phyloP scores from a whole-genome alignment of 2,888 invertebrate species.

The Eristalinus aeneus region DNA sequence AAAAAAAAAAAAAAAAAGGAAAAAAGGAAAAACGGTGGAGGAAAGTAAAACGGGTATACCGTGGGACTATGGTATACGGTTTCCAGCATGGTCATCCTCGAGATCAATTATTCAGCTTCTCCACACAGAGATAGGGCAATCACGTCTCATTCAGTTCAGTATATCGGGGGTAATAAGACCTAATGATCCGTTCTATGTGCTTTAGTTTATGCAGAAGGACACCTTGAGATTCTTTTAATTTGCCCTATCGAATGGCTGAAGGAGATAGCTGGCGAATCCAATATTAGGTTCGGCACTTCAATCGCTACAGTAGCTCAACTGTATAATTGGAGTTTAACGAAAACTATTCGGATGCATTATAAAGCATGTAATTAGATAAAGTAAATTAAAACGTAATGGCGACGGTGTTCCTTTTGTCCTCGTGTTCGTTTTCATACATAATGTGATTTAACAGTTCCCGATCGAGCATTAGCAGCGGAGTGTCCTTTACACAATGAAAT shows the following conservation, averaged over 20 bases:
- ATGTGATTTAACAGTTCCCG: slow-evolving; percentile 20
- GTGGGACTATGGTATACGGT: slow-evolving; percentile 6
- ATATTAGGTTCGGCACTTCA: slow-evolving; percentile 46
- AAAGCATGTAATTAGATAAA: slow-evolving; percentile 57
- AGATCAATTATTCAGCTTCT: slow-evolving; percentile 70
- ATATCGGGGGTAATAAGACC: slow-evolving; percentile 68
- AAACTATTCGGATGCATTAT: slow-evolving; percentile 61
- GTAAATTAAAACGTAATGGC: neutral
- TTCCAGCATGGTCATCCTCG: slow-evolving; percentile 40
- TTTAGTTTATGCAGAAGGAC: slow-evolving; percentile 64
- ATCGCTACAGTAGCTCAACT: slow-evolving; percentile 46
- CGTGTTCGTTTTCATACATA: neutral
- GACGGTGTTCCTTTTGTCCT: neutral
- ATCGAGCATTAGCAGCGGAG: neutral
- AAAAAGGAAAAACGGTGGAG: neutral
- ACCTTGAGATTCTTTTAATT: slow-evolving; percentile 70
- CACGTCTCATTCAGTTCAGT: slow-evolving; percentile 47
- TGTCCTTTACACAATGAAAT: neutral
- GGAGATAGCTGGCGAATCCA: neutral
- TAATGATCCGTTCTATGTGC: slow-evolving; percentile 66
- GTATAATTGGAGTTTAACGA: slow-evolving; percentile 61
- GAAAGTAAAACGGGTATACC: neutral
- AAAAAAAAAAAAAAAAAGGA: slow-evolving; percentile 13
- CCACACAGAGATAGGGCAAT: slow-evolving; percentile 44
- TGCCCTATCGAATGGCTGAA: neutral